Percentiles rank a stretch among this genome's conserved stretches.
Evolutionary conservation across 2,113 vertebrate genomes (phyloP).

Genomic region (Cnemophilus loriae): DNA sequence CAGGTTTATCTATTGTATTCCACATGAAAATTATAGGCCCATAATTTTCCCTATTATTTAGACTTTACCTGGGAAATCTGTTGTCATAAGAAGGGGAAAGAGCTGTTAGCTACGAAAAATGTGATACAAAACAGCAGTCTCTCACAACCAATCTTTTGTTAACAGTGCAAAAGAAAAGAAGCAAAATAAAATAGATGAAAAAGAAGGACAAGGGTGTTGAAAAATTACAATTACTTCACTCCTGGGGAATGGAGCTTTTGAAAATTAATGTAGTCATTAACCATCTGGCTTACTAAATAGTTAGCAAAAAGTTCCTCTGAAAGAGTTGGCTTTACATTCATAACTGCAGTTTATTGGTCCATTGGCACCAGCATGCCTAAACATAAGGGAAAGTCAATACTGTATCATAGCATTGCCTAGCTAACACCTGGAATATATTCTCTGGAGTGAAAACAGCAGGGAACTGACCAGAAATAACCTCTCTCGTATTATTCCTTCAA

Average conservation of each 20-base stretch:
- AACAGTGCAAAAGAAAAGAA: background rate
- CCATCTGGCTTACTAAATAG: constrained; percentile 66
- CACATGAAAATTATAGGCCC: background rate
- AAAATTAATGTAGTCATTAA: constrained; percentile 63
- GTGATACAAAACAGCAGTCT: background rate
- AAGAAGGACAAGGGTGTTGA: background rate
- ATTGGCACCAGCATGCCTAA: constrained; percentile 57
- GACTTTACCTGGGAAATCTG: background rate
- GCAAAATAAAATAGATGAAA: constrained; percentile 22
- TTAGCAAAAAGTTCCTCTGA: constrained; percentile 56
- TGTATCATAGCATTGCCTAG: constrained; percentile 11
- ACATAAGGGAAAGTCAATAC: constrained; percentile 58
- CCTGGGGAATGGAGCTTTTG: constrained; percentile 28
- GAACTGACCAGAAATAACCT: constrained; percentile 83
- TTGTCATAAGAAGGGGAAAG: background rate
- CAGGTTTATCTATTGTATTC: background rate
- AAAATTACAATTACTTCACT: constrained; percentile 43
- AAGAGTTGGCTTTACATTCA: constrained; percentile 26
- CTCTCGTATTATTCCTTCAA: constrained; percentile 79
- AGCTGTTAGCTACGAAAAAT: background rate
- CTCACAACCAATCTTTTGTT: background rate
- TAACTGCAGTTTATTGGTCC: constrained; percentile 64
- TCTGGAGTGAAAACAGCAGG: constrained; percentile 80
- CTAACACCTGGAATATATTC: constrained; percentile 82
- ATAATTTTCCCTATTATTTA: background rate